Evolutionary conservation across 2,113 vertebrate genomes (phyloP).

Genomic region (Galbula dea): DNA sequence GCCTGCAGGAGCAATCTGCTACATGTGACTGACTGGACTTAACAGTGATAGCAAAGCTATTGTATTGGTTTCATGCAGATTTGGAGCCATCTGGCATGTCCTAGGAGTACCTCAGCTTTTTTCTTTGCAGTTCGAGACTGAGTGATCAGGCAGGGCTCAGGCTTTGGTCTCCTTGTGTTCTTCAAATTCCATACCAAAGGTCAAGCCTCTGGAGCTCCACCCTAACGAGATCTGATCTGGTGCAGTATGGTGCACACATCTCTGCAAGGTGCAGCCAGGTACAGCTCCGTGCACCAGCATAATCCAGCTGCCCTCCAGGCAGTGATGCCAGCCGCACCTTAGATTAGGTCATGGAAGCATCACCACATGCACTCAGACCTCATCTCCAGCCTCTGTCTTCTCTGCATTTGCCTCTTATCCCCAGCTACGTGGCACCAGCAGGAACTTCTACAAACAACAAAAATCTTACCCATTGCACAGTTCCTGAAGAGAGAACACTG

Average conservation of each 20-base stretch:
- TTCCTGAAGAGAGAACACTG: neutral
- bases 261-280: neutral
- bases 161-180: neutral
- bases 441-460: neutral
- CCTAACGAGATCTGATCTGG: neutral
- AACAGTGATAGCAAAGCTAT: neutral
- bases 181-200: neutral
- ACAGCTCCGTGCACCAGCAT: neutral
- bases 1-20: neutral
- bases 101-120: neutral
- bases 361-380: neutral
- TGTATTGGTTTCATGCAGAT: neutral
- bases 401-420: neutral
- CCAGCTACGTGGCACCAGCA: rapidly evolving
- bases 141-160: neutral
- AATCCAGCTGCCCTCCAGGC: neutral
- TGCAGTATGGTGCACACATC: neutral
- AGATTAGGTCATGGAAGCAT: neutral
- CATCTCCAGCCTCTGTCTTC: neutral
- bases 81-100: neutral
- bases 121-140: neutral
- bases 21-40: neutral
- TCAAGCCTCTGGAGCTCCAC: rapidly evolving
- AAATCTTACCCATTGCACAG: neutral
- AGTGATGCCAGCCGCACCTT: neutral